Percentiles rank a stretch among this genome's conserved stretches.
Conservation (phyloP, 2,113 vertebrate genomes). For the Gulo gulo region DNA sequence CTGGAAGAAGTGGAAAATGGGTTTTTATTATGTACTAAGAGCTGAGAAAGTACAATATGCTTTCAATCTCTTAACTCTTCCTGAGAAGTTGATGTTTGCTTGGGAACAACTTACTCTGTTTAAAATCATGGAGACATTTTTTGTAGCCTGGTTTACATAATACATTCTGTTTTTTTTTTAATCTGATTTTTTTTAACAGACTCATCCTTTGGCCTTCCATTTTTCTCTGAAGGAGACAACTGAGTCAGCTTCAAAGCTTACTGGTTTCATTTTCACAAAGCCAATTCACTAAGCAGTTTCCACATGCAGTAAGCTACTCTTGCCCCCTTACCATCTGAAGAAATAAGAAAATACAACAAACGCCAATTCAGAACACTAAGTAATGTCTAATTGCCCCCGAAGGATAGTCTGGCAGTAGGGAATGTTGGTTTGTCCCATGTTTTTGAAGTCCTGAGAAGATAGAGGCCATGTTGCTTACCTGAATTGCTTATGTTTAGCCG, state of each 20-base stretch:
- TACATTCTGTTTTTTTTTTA: not conserved
- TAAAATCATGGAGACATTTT: not conserved
- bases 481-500: not conserved
- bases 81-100: not conserved
- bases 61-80: not conserved
- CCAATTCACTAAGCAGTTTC: not conserved
- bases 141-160: conserved; percentile 16
- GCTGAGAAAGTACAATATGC: not conserved
- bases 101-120: conserved; percentile 12
- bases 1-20: conserved; percentile 41
- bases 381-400: not conserved
- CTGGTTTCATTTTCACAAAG: conserved; percentile 19
- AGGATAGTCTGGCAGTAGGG: not conserved
- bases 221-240: conserved; percentile 25
- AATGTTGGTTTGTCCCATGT: not conserved
- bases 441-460: not conserved
- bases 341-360: conserved; percentile 1
- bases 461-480: not conserved
- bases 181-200: not conserved
- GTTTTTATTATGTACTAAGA: conserved; percentile 43
- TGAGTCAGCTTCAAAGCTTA: not conserved
- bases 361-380: not conserved
- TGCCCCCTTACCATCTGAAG: not conserved
- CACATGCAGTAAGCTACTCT: not conserved
- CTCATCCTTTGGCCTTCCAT: not conserved